phyloP scores from a whole-genome alignment of 2,888 invertebrate species.

The Thymelicus acteon region DNA sequence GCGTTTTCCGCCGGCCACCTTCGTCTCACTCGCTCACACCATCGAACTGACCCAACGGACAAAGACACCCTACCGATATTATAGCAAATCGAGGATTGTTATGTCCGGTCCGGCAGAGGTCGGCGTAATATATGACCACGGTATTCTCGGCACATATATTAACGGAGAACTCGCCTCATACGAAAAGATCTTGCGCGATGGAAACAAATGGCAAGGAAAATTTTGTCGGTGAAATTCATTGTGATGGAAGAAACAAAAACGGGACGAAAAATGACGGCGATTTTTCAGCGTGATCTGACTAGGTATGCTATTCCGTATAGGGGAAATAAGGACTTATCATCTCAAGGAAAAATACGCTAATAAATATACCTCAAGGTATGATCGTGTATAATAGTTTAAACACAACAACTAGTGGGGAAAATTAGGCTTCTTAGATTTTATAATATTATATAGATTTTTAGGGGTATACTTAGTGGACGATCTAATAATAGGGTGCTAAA shows the following conservation, averaged over 20 bases:
- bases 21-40: conserved; percentile 67
- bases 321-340: conserved; percentile 7
- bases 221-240: conserved; percentile 80
- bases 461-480: too few species aligned
- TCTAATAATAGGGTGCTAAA: too few species aligned
- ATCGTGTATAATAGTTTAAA: too few species aligned
- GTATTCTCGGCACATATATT: conserved; percentile 86
- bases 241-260: conserved; percentile 70
- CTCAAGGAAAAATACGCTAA: too few species aligned
- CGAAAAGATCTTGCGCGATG: conserved; percentile 83
- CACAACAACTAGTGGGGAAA: too few species aligned
- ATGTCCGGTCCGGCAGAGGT: conserved; percentile 85
- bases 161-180: conserved; percentile 84
- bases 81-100: conserved; percentile 86
- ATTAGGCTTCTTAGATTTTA: too few species aligned
- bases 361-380: too few species aligned
- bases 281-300: conserved; percentile 62
- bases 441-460: too few species aligned
- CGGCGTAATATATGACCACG: conserved; percentile 85
- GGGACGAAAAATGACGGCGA: conserved; percentile 67
- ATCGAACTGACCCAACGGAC: conserved; percentile 61
- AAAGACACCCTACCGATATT: conserved; percentile 80
- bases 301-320: conserved; percentile 21
- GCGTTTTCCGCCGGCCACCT: conserved; percentile 63
- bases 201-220: conserved; percentile 85